phyloP scores from a whole-genome alignment of 2,113 vertebrate genomes.

The Bufo bufo region DNA sequence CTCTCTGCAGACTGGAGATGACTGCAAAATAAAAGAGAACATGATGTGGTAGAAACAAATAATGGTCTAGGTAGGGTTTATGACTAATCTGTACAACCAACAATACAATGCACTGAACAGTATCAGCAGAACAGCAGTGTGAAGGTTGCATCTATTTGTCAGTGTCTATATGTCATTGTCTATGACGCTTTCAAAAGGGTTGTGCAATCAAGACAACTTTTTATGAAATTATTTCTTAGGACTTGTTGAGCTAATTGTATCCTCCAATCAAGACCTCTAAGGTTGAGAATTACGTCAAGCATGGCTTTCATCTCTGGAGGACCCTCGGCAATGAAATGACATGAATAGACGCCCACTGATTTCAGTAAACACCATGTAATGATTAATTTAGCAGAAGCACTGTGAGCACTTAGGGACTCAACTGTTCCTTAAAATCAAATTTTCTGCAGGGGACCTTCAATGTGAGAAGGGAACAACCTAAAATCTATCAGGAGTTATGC shows the following conservation, averaged over 20 bases:
- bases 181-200: neutral
- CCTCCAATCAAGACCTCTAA: neutral
- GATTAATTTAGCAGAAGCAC: neutral
- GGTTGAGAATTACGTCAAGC: neutral
- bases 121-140: neutral
- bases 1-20: constrained; percentile 87
- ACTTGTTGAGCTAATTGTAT: neutral
- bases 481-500: neutral
- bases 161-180: neutral
- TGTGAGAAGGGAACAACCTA: neutral
- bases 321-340: neutral
- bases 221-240: neutral
- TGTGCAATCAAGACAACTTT: neutral
- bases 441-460: neutral
- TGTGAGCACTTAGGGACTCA: neutral
- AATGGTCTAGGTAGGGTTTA: neutral
- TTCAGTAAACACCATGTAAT: neutral
- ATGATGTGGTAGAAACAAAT: neutral
- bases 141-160: neutral
- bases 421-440: neutral
- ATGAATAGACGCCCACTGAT: neutral
- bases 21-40: constrained; percentile 67
- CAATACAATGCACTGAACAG: neutral
- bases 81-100: neutral
- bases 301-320: neutral